Evolutionary conservation across 2,888 invertebrate species (phyloP).

Genomic region (Ophion ventricosus): DNA sequence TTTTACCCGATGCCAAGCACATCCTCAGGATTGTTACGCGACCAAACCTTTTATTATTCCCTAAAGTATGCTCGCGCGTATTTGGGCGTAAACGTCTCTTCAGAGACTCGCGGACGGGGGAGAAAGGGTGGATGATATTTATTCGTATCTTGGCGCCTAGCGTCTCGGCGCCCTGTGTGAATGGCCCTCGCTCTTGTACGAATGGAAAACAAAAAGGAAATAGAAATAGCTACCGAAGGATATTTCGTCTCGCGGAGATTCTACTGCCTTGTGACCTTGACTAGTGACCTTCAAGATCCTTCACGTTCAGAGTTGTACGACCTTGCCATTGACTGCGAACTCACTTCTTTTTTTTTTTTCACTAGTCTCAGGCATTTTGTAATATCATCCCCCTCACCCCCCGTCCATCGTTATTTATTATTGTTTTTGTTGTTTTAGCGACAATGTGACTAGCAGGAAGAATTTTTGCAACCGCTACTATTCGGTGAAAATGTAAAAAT

Average conservation of each 20-base stretch:
- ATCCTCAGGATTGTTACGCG: slow-evolving; percentile 25
- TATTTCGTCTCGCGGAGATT: neutral
- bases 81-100: slow-evolving; percentile 35
- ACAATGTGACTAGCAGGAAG: no score
- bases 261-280: slow-evolving; percentile 11
- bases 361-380: neutral
- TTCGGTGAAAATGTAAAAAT: no score
- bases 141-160: slow-evolving; percentile 59
- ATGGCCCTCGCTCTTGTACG: slow-evolving; percentile 15
- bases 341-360: neutral
- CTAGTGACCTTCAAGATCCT: slow-evolving; percentile 5
- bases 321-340: neutral
- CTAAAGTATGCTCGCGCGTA: slow-evolving; percentile 39
- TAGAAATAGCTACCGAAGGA: slow-evolving; percentile 3
- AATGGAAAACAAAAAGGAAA: slow-evolving; percentile 28
- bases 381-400: no score
- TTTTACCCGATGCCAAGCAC: neutral
- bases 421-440: no score
- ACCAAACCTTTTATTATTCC: slow-evolving; percentile 61
- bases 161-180: slow-evolving; percentile 50
- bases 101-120: neutral
- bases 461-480: no score
- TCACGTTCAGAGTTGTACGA: neutral
- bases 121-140: slow-evolving; percentile 56
- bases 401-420: no score